Conservation (phyloP, 2,888 invertebrate species). For the Polyploca ridens region DNA sequence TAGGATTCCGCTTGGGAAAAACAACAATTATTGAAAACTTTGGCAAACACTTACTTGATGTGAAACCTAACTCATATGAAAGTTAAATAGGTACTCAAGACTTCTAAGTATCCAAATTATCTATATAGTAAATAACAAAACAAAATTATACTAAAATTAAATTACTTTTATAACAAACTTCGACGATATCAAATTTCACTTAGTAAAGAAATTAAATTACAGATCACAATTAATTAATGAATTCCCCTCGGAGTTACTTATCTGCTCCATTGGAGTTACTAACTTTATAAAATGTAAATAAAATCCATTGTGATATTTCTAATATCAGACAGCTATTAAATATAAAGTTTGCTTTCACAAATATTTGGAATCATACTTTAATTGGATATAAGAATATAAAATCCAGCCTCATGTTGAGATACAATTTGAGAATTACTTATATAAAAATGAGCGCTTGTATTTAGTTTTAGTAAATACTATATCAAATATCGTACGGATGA, state of each 20-base stretch:
- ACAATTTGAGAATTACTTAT: background rate
- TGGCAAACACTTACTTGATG: no score
- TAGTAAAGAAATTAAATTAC: slow-evolving; percentile 41
- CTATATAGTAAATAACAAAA: background rate
- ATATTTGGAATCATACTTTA: slow-evolving; percentile 37
- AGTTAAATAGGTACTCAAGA: background rate
- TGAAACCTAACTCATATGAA: no score
- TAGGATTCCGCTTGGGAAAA: no score
- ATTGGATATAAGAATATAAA: background rate
- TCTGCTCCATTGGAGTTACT: slow-evolving; percentile 23
- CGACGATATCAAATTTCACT: slow-evolving; percentile 43
- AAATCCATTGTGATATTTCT: slow-evolving; percentile 21
- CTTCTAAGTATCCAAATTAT: background rate
- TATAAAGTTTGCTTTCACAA: slow-evolving; percentile 38
- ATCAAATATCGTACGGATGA: background rate
- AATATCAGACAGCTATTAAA: slow-evolving; percentile 30
- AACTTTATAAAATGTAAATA: slow-evolving; percentile 35
- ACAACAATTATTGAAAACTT: no score
- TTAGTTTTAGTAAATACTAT: background rate
- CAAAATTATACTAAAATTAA: slow-evolving; percentile 1
- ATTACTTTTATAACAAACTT: slow-evolving; percentile 35
- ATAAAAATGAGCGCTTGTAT: background rate
- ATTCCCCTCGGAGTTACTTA: slow-evolving; percentile 36
- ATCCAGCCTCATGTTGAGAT: background rate
- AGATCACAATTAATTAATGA: slow-evolving; percentile 46